Percentiles rank a stretch among this genome's conserved stretches.
These are phyloP conservation scores for Gastracanthus pulcherrimus DNA, from an alignment of 2,888 invertebrate species.

Conservation along the genomic window DNA sequence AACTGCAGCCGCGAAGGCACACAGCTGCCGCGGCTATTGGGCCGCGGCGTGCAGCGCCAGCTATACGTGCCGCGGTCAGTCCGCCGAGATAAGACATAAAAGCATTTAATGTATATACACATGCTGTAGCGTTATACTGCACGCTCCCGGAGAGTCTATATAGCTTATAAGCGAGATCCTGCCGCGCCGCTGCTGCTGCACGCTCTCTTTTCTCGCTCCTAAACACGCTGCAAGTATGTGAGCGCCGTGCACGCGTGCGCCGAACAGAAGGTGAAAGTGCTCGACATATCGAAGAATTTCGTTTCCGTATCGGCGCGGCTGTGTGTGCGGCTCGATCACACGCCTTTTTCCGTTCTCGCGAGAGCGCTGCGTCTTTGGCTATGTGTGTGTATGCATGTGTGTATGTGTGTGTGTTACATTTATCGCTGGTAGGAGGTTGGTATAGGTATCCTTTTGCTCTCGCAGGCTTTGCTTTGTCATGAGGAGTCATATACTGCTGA, in stretches of 20 bases:
- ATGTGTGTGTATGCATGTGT: not conserved
- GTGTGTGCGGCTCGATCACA: constrained; percentile 24
- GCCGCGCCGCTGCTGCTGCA: not conserved
- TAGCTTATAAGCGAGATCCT: not conserved
- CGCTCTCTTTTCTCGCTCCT: constrained; percentile 45
- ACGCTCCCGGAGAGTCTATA: not conserved
- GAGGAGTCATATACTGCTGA: no score
- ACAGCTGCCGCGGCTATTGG: no score
- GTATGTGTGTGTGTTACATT: not conserved
- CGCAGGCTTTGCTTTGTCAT: no score
- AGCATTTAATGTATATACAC: not conserved
- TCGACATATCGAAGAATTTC: constrained; percentile 60
- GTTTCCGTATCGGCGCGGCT: constrained; percentile 57
- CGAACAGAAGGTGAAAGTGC: constrained; percentile 59
- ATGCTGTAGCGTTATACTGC: not conserved
- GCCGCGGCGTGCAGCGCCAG: not conserved
- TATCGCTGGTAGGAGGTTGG: no score
- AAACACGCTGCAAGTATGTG: no score
- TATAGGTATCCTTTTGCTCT: no score
- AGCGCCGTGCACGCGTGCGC: not conserved
- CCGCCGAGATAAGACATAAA: constrained; percentile 18
- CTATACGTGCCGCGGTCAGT: not conserved
- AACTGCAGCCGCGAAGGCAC: not conserved
- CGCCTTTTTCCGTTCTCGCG: constrained; percentile 40
- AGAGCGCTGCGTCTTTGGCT: not conserved